Base-by-base conservation (phyloP, 2,113 vertebrate species). In the Cygnus buccinator region DNA sequence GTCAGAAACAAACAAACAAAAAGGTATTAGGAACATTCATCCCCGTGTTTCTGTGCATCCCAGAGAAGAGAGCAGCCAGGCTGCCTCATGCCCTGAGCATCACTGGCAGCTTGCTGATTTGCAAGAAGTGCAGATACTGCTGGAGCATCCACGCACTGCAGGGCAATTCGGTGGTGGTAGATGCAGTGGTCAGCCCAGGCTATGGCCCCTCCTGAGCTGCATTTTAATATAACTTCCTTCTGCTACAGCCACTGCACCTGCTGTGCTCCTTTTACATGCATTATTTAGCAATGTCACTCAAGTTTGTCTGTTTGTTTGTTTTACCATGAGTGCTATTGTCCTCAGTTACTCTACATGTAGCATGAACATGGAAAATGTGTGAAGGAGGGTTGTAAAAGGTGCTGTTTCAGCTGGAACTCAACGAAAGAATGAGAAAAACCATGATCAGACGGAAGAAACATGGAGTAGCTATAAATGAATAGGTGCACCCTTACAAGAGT, bases 251-350 rank as follows among this genome's bases (percentile, higher is more conserved):
- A 54, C 59, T 75, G 26, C 70, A 93, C 44, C 54, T 14, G 3
- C 57, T 67, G 39, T 75, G 26, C 80, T 77, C 41, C 90, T 90
- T 90, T 67, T 85, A 88, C 58, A 89, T 66, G 74, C 75, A 20
- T 81, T 43, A 84, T 74, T 93, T 83, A 88, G 57, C 72, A 48
- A 48, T 48, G 46, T 48, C 46, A 22, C 46, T 48, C 46, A 48
- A 48, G 46, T 48, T 48, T 48, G 46, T 48, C 11, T 48, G 46
- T 48, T 10, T 48, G 19, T 21, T 48, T 21, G 10, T 95, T 87
- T 94, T 70, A 57, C 39, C 35, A 16, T 0, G 13, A 86, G 37
- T 58, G 28, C 80, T 84, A 33, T 10, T 58, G 7, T 19, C 92
- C 84, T 79, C 93, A 61, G 72, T 84, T 84, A 90, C 66, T 78